Evolutionary conservation across 2,113 vertebrate genomes (phyloP).

Genomic region (rat (Rattus norvegicus)): GRCr8 NC_086038.1:43532001-43532500

Average conservation of each 20-base stretch:
- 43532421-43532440: not conserved
- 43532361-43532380: too few relatives aligned
- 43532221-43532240: not conserved
- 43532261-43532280: accelerated
- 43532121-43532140: not conserved
- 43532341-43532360: too few relatives aligned
- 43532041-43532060: not conserved
- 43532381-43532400: too few relatives aligned
- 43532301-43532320: too few relatives aligned
- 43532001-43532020: not conserved
- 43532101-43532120: not conserved
- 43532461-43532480: not conserved
- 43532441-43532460: not conserved
- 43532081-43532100: not conserved
- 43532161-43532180: not conserved
- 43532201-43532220: not conserved
- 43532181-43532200: not conserved
- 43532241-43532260: too few relatives aligned
- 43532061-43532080: too few relatives aligned
- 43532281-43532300: not conserved
- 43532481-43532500: not conserved
- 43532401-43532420: not conserved
- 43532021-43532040: not conserved
- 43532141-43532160: not conserved
- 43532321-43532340: too few relatives aligned